Evolutionary conservation across 2,888 invertebrate species (phyloP).

Genomic region (Kuschelorhynchus macadamiae): DNA sequence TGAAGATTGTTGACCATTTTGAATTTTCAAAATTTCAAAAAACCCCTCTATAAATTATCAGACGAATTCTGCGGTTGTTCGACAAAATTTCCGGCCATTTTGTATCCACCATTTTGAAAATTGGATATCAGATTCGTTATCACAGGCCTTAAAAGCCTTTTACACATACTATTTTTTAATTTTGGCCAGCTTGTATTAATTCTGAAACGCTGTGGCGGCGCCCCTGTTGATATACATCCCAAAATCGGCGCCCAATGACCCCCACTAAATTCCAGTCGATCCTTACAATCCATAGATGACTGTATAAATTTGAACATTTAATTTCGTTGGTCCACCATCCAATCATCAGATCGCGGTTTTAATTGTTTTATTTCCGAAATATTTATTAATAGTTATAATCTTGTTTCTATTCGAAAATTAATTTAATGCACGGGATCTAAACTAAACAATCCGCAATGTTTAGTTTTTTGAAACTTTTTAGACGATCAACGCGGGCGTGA

Average conservation of each 20-base stretch:
- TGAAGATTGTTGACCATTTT: too few species aligned
- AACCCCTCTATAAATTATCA: too few species aligned
- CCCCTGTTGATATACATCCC: conserved; percentile 52
- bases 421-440: too few species aligned
- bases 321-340: conserved; percentile 4
- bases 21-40: too few species aligned
- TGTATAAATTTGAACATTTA: conserved; percentile 52
- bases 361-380: conserved; percentile 4
- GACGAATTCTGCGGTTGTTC: too few species aligned
- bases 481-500: conserved; percentile 14
- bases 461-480: conserved; percentile 16
- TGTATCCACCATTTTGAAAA: background rate
- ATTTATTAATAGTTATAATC: background rate
- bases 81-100: background rate
- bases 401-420: background rate
- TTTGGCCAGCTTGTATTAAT: too few species aligned
- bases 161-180: too few species aligned
- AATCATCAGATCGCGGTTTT: conserved; percentile 1
- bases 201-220: too few species aligned
- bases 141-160: too few species aligned
- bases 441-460: too few species aligned
- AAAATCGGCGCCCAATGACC: conserved; percentile 56
- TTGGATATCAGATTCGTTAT: too few species aligned
- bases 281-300: conserved; percentile 56
- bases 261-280: conserved; percentile 57